Evolutionary conservation across 2,888 invertebrate species (phyloP).

Genomic region (Sylvicola fuscatus): DNA sequence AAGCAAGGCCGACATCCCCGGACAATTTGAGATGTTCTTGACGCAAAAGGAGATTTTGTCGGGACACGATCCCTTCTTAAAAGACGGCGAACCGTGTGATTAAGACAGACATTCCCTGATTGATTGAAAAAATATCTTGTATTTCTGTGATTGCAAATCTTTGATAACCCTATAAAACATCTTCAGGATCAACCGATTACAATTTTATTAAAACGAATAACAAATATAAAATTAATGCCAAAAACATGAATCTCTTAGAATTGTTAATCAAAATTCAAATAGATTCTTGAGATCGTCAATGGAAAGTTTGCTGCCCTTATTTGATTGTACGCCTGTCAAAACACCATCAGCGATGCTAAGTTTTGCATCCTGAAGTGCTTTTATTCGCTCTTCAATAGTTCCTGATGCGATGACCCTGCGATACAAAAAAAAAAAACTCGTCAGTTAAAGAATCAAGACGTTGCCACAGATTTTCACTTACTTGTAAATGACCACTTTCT

Average conservation of each 20-base stretch:
- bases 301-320: conserved; percentile 44
- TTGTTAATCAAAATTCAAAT: conserved; percentile 31
- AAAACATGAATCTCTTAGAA: neutral
- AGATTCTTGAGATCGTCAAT: conserved; percentile 58
- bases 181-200: too few relatives aligned
- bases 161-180: too few relatives aligned
- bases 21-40: too few relatives aligned
- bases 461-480: conserved; percentile 23
- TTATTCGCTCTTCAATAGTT: conserved; percentile 77
- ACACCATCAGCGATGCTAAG: conserved; percentile 53
- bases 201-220: too few relatives aligned
- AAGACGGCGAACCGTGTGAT: too few relatives aligned
- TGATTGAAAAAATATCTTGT: too few relatives aligned
- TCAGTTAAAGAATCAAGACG: neutral
- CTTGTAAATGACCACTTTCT: conserved; percentile 66
- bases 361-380: conserved; percentile 61
- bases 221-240: too few relatives aligned
- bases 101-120: too few relatives aligned
- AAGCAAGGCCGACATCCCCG: too few relatives aligned
- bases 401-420: conserved; percentile 59
- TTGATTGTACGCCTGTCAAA: conserved; percentile 47
- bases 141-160: too few relatives aligned
- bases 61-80: too few relatives aligned
- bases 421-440: conserved; percentile 8
- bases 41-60: too few relatives aligned